Percentiles rank a stretch among this genome's conserved stretches.
Conservation (phyloP, 2,888 invertebrate species). For the Eulithis testata region DNA sequence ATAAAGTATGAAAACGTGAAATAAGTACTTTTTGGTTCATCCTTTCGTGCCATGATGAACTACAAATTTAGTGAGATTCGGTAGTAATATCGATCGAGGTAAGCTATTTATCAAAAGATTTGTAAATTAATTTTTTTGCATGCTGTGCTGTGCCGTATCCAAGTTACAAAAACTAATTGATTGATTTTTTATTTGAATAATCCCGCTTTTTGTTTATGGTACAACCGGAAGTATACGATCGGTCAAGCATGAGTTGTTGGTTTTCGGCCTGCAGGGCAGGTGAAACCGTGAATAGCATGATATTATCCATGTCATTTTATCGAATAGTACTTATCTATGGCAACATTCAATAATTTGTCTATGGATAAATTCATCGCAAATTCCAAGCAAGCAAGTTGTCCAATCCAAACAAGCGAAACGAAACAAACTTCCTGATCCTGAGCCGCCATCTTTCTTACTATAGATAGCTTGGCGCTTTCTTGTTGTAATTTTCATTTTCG, state of each 20-base stretch:
- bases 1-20: constrained; percentile 1
- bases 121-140: constrained; percentile 1
- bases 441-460: constrained; percentile 75
- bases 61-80: constrained; percentile 55
- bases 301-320: no score
- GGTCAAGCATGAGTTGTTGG: not conserved
- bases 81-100: constrained; percentile 44
- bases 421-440: constrained; percentile 28
- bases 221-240: not conserved
- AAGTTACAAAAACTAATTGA: constrained; percentile 18
- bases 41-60: constrained; percentile 64
- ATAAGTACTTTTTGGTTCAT: constrained; percentile 69
- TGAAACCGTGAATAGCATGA: constrained; percentile 1
- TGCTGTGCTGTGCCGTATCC: constrained; percentile 18
- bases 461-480: constrained; percentile 72
- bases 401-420: not conserved
- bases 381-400: no score
- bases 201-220: constrained; percentile 15
- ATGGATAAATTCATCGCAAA: constrained; percentile 17
- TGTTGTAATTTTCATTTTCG: constrained; percentile 51
- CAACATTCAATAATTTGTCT: constrained; percentile 33
- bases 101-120: constrained; percentile 16
- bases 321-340: not conserved
- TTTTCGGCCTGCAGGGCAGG: no score
- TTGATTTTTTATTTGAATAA: constrained; percentile 21